These are phyloP conservation scores for Glossosoma conforme DNA, from an alignment of 1,140 invertebrate species.

Conservation along the genomic window DNA sequence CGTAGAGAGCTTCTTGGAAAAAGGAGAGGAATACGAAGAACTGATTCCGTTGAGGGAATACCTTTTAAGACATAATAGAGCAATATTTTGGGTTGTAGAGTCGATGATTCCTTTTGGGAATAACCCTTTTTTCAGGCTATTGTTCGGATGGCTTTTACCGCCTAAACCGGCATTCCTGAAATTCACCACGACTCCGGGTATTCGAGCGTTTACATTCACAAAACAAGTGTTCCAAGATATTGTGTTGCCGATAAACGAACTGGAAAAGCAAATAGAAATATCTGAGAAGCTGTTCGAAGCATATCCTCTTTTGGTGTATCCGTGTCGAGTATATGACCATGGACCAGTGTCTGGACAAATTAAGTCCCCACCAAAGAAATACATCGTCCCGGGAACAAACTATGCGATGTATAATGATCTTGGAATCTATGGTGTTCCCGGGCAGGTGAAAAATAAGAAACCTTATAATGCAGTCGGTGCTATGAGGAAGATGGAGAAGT, in stretches of 20 bases:
- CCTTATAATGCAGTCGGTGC: slow-evolving; percentile 46
- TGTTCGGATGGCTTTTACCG: slow-evolving; percentile 76
- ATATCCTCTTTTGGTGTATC: slow-evolving; percentile 80
- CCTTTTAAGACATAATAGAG: slow-evolving; percentile 71
- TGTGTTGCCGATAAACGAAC: slow-evolving; percentile 65
- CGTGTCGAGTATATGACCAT: slow-evolving; percentile 64
- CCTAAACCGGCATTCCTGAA: slow-evolving; percentile 81
- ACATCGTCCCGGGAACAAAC: slow-evolving; percentile 52
- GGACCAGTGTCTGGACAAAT: slow-evolving; percentile 71
- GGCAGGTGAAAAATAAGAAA: slow-evolving; percentile 56
- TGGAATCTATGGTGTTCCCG: slow-evolving; percentile 75
- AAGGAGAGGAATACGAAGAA: slow-evolving; percentile 51
- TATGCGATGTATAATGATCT: slow-evolving; percentile 72
- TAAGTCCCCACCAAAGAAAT: slow-evolving; percentile 51
- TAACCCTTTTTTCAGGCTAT: slow-evolving; percentile 63
- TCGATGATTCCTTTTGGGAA: slow-evolving; percentile 87
- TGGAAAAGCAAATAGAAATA: slow-evolving; percentile 60
- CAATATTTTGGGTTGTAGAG: slow-evolving; percentile 78
- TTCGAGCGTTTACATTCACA: slow-evolving; percentile 73
- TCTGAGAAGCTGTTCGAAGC: slow-evolving; percentile 66
- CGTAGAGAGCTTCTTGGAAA: slow-evolving; percentile 54
- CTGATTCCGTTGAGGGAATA: slow-evolving; percentile 77
- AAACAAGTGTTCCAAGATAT: slow-evolving; percentile 83
- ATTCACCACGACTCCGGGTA: slow-evolving; percentile 71
- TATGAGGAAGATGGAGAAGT: slow-evolving; percentile 49